phyloP scores from a whole-genome alignment of 2,888 invertebrate species.

The Cataglyphis cursor region DNA sequence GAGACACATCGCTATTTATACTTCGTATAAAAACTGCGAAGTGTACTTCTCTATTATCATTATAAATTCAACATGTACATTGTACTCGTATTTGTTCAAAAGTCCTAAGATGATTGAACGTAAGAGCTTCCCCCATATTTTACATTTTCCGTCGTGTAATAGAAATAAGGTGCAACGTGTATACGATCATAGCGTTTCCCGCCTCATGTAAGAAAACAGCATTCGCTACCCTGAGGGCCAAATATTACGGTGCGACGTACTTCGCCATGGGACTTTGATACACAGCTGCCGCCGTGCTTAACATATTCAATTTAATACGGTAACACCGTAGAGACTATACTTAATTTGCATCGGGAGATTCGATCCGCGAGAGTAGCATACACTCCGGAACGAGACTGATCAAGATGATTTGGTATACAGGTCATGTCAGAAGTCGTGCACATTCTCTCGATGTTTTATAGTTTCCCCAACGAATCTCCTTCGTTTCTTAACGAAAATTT shows the following conservation, averaged over 20 bases:
- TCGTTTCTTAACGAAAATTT: background rate
- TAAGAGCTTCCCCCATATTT: slow-evolving; percentile 3
- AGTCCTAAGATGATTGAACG: background rate
- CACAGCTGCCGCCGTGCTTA: slow-evolving; percentile 55
- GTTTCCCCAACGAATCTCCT: background rate
- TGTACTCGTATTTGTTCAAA: background rate
- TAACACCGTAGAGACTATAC: slow-evolving; percentile 55
- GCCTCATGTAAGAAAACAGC: slow-evolving; percentile 51
- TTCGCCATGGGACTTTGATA: slow-evolving; percentile 57
- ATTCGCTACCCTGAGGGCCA: slow-evolving; percentile 51
- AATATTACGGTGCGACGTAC: slow-evolving; percentile 46
- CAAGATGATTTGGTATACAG: slow-evolving; percentile 33
- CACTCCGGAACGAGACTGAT: slow-evolving; percentile 29
- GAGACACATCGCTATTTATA: background rate
- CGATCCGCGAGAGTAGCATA: slow-evolving; percentile 45
- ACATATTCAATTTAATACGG: slow-evolving; percentile 57
- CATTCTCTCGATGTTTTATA: background rate
- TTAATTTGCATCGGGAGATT: slow-evolving; percentile 56
- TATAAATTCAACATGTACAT: slow-evolving; percentile 15
- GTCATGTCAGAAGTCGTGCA: background rate
- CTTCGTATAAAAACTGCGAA: background rate
- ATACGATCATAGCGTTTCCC: slow-evolving; percentile 38
- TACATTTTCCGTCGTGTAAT: slow-evolving; percentile 43
- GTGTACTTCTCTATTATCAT: background rate
- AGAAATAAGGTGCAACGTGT: slow-evolving; percentile 45